Base-by-base conservation (phyloP, 1,140 invertebrate species). In the Nephila pilipes region DNA sequence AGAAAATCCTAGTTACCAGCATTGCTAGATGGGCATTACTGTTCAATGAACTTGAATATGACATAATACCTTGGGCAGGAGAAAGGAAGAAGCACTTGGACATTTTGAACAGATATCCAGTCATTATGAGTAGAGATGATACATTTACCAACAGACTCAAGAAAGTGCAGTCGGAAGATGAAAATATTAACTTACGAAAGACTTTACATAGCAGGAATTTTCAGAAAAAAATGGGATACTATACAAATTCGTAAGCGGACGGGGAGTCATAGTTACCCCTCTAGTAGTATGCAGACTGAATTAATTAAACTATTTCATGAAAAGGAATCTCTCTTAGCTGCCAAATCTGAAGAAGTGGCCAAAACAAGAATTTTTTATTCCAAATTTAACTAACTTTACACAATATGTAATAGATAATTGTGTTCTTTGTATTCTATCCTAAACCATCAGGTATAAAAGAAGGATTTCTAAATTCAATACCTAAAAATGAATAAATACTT, bases 1-100 rank as follows among this genome's bases (percentile, higher is more conserved):
- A 81, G 29, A 55, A 58, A 46, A 75, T 87, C 6, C 38, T 85
- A 12, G 20, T 46, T 10, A 12, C 60, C 20, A 36, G 75, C 10
- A 93, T 93, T 29, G 38, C 57, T 6, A 46, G 65, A 69, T 93
- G 93, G 93, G 16, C 38, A 46, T 12, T 60, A 18, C n/a, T 54
- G 12, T 55, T 93, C 4, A 8, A 60, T 10, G 88, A 92, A 75
- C 20, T 83, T 75, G 65, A 93, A 29, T n/a, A 57, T 57, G 55
- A 57, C 10, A 57, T 57, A 57, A 57, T 57, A 2, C 55, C 10
- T 16, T 12, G 55, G 16, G 16, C 55, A 57, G 16, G 55, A 0
- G 0, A 57, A 16, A 57, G 55, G 55, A 57, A 12, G 55, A 8
- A 57, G 16, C 55, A 58, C 20, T 3, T 58, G 2, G 57, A 58